phyloP scores from a whole-genome alignment of 1,140 invertebrate species.

The Achroia grisella region DNA sequence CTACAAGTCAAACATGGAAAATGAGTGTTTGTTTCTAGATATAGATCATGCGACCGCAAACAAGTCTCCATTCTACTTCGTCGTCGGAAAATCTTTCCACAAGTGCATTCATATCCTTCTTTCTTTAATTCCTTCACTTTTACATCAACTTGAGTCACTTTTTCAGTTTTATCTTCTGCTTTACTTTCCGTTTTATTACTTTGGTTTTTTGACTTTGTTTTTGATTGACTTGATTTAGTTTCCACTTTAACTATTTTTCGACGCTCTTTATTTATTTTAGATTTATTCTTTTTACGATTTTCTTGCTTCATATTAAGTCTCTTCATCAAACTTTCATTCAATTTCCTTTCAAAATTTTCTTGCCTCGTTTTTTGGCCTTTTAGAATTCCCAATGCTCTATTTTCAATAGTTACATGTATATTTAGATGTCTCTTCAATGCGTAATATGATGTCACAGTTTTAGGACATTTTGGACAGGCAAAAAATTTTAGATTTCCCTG shows the following conservation, averaged over 20 bases:
- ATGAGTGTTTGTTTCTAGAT: slow-evolving; percentile 20
- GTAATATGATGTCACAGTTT: slow-evolving; percentile 21
- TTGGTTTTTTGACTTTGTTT: neutral
- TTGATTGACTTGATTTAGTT: neutral
- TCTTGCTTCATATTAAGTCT: slow-evolving; percentile 7
- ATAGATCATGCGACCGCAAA: slow-evolving; percentile 43
- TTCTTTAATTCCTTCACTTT: slow-evolving; percentile 25
- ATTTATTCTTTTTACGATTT: neutral
- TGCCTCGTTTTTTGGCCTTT: slow-evolving; percentile 41
- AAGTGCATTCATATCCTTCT: slow-evolving; percentile 55
- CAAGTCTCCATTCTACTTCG: slow-evolving; percentile 55
- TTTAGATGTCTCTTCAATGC: slow-evolving; percentile 32
- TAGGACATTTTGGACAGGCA: slow-evolving; percentile 46
- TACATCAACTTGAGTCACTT: slow-evolving; percentile 6
- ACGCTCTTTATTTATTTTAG: neutral
- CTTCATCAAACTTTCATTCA: slow-evolving; percentile 1
- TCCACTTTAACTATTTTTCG: neutral
- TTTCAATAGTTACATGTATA: slow-evolving; percentile 45
- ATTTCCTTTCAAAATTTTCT: slow-evolving; percentile 26
- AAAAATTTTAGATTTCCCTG: slow-evolving; percentile 4
- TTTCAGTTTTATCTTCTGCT: slow-evolving; percentile 9
- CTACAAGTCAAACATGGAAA: slow-evolving; percentile 43
- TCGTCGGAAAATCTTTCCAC: slow-evolving; percentile 46
- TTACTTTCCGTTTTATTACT: slow-evolving; percentile 6
- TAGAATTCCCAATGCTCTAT: slow-evolving; percentile 31